Evolutionary conservation across 2,797 vertebrate genomes (phyloP), one percentile per base, ranked within the genome.

Genomic region (Gallinago nigripennis): DNA sequence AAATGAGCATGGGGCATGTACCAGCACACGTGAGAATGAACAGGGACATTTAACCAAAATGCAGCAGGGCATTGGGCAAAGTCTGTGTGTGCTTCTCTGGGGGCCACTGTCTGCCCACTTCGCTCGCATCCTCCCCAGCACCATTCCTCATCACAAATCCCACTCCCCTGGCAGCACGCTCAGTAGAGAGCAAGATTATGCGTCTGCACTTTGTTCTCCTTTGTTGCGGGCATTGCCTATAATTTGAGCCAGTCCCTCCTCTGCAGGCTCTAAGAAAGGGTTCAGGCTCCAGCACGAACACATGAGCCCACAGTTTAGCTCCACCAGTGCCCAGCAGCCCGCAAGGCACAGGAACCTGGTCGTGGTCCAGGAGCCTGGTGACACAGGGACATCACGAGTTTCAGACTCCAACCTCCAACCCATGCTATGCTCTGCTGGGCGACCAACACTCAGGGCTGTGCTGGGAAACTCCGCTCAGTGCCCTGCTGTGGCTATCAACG

Each of bases 1-100:
- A 90, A 54, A 63, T 0, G 3, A 86, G 37, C 50, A 10, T 0
- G 2, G 16, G 24, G 45, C 28, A 65, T 0, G 0, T 14, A 31
- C 12, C n/a, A 51, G 35, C n/a, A 73, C 16, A 50, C 4, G 1
- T 0, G 3, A 69, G 58, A 79, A 76, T 0, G 1, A 73, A 46
- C 2, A 82, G n/a, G 10, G 24, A 28, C 28, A 4, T 70, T 31
- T 16, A 73, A 75, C 31, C 30, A 71, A 72, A 83, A 48, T 23
- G 35, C 21, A 75, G 3, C 43, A 66, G 43, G 46, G 12, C 2
- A 0, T 0, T 46, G 48, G 11, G 46, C 28, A 35, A 71, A 39
- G 41, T 4, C 53, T 31, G 57, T 1, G 39, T 2, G 11, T 2
- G 5, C 24, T 50, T 46, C 37, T 48, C 35, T 12, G 12, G 6